Conservation (phyloP, 1,140 invertebrate genomes). For the Neodiprion pinetum region DNA sequence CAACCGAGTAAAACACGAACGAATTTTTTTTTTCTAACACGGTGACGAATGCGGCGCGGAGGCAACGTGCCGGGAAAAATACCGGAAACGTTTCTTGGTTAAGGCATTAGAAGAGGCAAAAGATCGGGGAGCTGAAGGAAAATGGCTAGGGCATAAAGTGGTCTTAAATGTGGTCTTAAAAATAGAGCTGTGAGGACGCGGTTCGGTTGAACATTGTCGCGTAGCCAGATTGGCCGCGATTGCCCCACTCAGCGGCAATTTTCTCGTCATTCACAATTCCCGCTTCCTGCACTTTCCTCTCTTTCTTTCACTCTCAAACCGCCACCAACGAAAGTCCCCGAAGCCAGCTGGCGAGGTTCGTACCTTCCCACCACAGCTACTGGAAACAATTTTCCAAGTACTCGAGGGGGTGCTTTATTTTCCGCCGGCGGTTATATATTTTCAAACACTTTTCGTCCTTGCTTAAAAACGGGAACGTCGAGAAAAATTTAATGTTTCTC, state of each 20-base stretch:
- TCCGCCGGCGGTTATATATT: not conserved
- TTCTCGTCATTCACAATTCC: conserved; percentile 2
- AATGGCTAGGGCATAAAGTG: not conserved
- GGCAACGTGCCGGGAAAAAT: not conserved
- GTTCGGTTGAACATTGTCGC: conserved; percentile 6
- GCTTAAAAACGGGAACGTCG: no score
- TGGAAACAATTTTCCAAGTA: conserved; percentile 2
- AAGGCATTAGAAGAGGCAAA: not conserved
- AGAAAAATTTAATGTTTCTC: no score
- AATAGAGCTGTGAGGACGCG: not conserved
- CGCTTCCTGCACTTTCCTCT: conserved; percentile 1
- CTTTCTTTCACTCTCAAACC: not conserved
- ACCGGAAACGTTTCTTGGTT: not conserved
- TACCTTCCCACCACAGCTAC: not conserved
- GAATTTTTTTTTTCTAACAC: not conserved
- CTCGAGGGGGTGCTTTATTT: not conserved
- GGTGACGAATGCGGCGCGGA: not conserved
- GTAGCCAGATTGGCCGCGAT: not conserved
- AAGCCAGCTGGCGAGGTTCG: not conserved
- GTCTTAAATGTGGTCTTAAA: not conserved
- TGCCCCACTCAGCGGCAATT: not conserved
- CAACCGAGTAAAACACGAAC: not conserved
- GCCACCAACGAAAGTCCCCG: not conserved
- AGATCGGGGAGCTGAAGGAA: not conserved
- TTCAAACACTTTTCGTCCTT: no score